Base-by-base conservation (phyloP, 2,113 vertebrate genomes). In the Benitochromis conjunctus region DNA sequence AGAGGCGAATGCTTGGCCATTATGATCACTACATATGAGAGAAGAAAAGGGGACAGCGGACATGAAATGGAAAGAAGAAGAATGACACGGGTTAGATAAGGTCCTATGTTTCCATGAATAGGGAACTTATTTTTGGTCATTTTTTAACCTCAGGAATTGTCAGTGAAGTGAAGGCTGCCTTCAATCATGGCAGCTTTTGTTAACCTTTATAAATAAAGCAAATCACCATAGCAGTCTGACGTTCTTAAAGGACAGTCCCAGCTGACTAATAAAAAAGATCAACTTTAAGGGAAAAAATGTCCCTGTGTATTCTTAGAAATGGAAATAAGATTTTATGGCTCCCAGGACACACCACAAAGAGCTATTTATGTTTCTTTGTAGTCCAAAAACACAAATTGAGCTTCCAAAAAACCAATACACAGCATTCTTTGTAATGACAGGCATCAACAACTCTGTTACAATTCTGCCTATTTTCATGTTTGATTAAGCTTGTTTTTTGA, bases 61-160 rank as follows among this genome's bases (percentile, higher is more conserved):
- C 69, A 69, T 82, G 71, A 38, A 89, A 87, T 85, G 41, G 76
- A 48, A 60, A 71, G 64, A 85, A 62, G 64, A 85, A 18, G n/a
- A 62, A 78, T 62, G 74, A 80, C 2, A 9, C 29, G 80, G 56
- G 58, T 64, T 64, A 81, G 88, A 89, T 91, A 89, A 85, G 36
- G 10, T 51, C 48, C 26, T 64, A 24, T 84, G 31, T 64, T 62
- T 81, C 31, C n/a, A 69, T 69, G 71, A 89, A 87, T 69, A 43
- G 43, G 19, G 10, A 31, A 82, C 69, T 38, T 14, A 57, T 82
- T 13, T 84, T 83, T 69, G 62, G 76, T 76, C 10, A 53, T 76
- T 76, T 48, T 31, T 51, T 76, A 31, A 76, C 31, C 46, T 34
- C 26, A 53, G 26, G 26, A 53, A 53, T 76, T 53, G 51, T 53